Percentiles rank a stretch among this genome's conserved stretches.
Conservation (phyloP, 2,888 invertebrate genomes). For the Pantelozetes paolii region DNA sequence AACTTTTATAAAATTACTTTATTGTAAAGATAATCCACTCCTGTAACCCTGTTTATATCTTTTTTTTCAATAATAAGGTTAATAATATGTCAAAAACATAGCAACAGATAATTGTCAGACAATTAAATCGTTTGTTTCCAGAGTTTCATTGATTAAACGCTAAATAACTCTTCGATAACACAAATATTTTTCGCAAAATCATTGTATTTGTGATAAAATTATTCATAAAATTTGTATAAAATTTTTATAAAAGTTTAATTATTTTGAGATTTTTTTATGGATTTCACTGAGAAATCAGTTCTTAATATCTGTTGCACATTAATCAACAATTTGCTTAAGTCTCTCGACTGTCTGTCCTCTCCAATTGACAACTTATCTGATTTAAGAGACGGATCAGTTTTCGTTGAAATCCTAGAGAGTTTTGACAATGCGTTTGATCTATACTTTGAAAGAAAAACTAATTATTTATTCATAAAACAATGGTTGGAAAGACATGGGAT, state of each 20-base stretch:
- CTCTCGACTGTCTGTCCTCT: conserved; percentile 37
- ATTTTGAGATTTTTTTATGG: neutral
- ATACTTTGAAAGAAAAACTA: conserved; percentile 8
- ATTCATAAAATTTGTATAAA: neutral
- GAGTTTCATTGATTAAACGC: conserved; percentile 7
- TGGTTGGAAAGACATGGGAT: conserved; percentile 34
- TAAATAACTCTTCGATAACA: conserved; percentile 24
- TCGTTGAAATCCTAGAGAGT: conserved; percentile 37
- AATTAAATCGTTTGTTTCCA: conserved; percentile 1
- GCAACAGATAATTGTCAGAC: conserved; percentile 15
- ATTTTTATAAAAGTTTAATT: neutral
- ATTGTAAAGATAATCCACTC: too few species aligned
- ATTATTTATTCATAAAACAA: conserved; percentile 30
- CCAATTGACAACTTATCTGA: conserved; percentile 26
- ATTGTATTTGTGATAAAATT: neutral
- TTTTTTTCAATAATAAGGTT: neutral
- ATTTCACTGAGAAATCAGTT: conserved; percentile 12
- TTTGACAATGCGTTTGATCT: conserved; percentile 38
- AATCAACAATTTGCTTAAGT: conserved; percentile 35
- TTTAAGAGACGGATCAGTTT: conserved; percentile 34
- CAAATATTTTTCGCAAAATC: neutral
- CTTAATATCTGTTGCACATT: conserved; percentile 30
- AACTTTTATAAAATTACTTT: too few species aligned
- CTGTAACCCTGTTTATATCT: too few species aligned
- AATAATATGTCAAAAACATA: neutral